phyloP scores from a whole-genome alignment of 2,888 invertebrate genomes.

The Eledone cirrhosa region DNA sequence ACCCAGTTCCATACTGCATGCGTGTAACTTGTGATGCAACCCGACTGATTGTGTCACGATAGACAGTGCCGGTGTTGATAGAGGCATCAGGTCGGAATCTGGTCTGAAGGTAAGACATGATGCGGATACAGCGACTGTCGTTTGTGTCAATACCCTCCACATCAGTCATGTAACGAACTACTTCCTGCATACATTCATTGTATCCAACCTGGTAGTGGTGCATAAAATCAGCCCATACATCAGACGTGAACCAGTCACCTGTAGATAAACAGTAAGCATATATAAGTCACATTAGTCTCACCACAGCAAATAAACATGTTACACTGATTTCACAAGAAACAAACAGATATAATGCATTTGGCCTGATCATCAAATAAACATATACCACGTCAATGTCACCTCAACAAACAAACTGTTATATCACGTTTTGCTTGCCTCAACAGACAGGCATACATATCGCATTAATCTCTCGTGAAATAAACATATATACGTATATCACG shows the following conservation, averaged over 20 bases:
- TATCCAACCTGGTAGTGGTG: constrained; percentile 46
- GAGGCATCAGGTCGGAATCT: constrained; percentile 37
- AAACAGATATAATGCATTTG: no score
- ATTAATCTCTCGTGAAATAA: no score
- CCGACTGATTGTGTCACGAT: constrained; percentile 30
- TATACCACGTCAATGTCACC: no score
- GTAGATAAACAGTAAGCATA: no score
- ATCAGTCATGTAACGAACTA: constrained; percentile 42
- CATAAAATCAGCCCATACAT: constrained; percentile 44
- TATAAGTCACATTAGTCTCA: no score
- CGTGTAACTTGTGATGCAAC: constrained; percentile 2
- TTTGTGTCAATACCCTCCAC: constrained; percentile 37
- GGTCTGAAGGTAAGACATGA: constrained; percentile 43
- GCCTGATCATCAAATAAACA: no score
- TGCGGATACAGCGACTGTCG: constrained; percentile 38
- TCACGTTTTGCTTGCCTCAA: no score
- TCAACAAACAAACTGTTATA: no score
- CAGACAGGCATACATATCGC: no score
- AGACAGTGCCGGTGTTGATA: constrained; percentile 33
- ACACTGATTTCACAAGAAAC: no score
- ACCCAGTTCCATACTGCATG: constrained; percentile 7
- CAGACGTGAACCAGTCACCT: constrained; percentile 43
- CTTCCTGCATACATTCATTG: constrained; percentile 44
- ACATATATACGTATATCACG: no score
- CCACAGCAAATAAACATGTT: no score